These are phyloP conservation scores for Drosophila borborema DNA, from an alignment of 2,888 invertebrate species.

Conservation along the genomic window DNA sequence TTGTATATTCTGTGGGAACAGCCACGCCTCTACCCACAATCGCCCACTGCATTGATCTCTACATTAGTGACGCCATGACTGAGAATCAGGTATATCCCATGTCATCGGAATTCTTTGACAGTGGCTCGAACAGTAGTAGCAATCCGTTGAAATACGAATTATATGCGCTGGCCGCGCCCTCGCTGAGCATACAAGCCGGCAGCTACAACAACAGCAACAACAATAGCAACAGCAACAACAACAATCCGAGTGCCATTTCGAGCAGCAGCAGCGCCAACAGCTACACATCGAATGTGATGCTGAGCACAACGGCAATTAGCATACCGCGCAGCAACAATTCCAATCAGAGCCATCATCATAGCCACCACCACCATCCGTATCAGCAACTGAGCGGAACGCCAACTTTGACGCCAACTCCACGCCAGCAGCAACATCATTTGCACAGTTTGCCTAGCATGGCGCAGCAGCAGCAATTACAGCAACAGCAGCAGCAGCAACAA, in stretches of 20 bases:
- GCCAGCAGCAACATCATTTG: conserved; percentile 61
- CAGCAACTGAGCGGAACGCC: conserved; percentile 70
- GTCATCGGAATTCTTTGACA: conserved; percentile 85
- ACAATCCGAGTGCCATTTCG: conserved; percentile 45
- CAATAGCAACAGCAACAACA: conserved; percentile 28
- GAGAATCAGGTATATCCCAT: conserved; percentile 85
- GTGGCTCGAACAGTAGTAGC: conserved; percentile 84
- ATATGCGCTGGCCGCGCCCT: conserved; percentile 77
- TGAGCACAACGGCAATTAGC: conserved; percentile 83
- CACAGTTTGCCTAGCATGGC: conserved; percentile 71
- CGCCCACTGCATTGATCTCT: conserved; percentile 8
- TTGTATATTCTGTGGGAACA: background rate
- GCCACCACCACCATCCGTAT: conserved; percentile 76
- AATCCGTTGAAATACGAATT: conserved; percentile 84
- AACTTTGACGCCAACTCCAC: conserved; percentile 47
- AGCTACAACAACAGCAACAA: conserved; percentile 33
- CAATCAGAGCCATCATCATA: conserved; percentile 82
- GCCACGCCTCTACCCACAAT: background rate
- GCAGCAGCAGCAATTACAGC: conserved; percentile 73
- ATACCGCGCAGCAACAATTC: conserved; percentile 84
- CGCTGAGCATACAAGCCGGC: conserved; percentile 68
- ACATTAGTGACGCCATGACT: conserved; percentile 78
- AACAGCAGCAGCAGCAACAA: conserved; percentile 74
- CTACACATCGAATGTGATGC: conserved; percentile 81
- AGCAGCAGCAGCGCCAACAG: conserved; percentile 40